A percentile compares a stretch with the other conserved stretches of the same genome.
Conservation (phyloP, 2,113 vertebrate species). For the Takifugu bimaculatus region DNA sequence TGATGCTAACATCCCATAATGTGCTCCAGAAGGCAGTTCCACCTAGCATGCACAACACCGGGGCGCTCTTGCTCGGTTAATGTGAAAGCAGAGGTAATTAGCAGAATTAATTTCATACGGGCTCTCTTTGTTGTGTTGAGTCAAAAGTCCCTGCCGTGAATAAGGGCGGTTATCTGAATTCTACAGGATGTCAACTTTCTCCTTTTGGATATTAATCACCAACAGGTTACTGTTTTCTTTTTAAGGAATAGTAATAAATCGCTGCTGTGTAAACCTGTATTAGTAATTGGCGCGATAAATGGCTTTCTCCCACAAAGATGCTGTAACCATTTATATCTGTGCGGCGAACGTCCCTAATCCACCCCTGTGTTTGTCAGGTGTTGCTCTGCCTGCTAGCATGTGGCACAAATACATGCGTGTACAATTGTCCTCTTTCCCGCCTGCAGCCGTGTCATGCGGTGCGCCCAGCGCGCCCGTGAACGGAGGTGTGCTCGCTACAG, state of each 20-base stretch:
- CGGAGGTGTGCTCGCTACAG: slow-evolving; percentile 90
- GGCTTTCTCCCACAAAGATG: background rate
- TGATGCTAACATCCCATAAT: slow-evolving; percentile 11
- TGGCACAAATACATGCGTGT: slow-evolving; percentile 22
- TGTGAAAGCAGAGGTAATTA: slow-evolving; percentile 3
- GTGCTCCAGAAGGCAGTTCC: slow-evolving; percentile 3
- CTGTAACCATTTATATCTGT: background rate
- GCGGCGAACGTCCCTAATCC: background rate
- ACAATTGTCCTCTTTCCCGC: slow-evolving; percentile 27
- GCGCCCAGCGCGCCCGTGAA: slow-evolving; percentile 86
- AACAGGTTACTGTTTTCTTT: background rate
- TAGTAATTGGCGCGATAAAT: background rate
- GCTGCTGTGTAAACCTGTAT: background rate
- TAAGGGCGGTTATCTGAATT: background rate
- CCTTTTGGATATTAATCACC: slow-evolving; percentile 5
- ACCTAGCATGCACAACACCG: background rate
- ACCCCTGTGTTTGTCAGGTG: slow-evolving; percentile 4
- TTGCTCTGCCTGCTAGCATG: slow-evolving; percentile 5
- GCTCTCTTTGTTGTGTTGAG: slow-evolving; percentile 1
- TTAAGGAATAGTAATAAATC: slow-evolving; percentile 5
- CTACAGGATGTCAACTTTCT: slow-evolving; percentile 4
- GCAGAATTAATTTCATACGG: slow-evolving; percentile 10
- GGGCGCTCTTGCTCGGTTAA: background rate
- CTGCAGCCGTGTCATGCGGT: slow-evolving; percentile 92
- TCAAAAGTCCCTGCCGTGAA: slow-evolving; percentile 8